Conservation (phyloP, 2,888 invertebrate species). For the Tetropium fuscum region DNA sequence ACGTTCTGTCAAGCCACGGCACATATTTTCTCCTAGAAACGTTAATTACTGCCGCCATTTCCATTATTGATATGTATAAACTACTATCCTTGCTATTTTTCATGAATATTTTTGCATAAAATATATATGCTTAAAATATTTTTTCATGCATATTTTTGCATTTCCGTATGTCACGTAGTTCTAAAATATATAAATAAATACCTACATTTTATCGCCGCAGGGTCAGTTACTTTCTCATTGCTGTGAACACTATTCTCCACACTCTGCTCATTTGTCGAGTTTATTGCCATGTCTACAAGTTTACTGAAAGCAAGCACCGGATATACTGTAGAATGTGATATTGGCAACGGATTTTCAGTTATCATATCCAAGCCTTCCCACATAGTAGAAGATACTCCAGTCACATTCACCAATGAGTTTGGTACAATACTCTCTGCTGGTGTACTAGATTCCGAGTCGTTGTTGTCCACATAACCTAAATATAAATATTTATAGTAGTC, state of each 20-base stretch:
- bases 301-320: slow-evolving; percentile 25
- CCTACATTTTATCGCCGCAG: slow-evolving; percentile 13
- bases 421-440: slow-evolving; percentile 13
- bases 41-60: too few relatives aligned
- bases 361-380: slow-evolving; percentile 56
- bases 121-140: too few relatives aligned
- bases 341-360: slow-evolving; percentile 39
- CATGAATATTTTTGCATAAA: too few relatives aligned
- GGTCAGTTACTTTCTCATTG: slow-evolving; percentile 26
- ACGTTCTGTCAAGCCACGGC: too few relatives aligned
- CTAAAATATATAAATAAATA: too few relatives aligned
- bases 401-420: slow-evolving; percentile 47
- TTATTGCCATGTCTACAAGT: slow-evolving; percentile 19
- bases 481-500: too few relatives aligned
- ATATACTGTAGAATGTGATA: slow-evolving; percentile 28
- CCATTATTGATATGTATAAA: too few relatives aligned
- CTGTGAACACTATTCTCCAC: slow-evolving; percentile 11
- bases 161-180: too few relatives aligned
- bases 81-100: too few relatives aligned
- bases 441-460: slow-evolving; percentile 4
- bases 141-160: too few relatives aligned
- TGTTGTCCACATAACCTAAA: slow-evolving; percentile 25
- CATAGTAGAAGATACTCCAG: slow-evolving; percentile 56
- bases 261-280: slow-evolving; percentile 11
- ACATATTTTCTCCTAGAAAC: too few relatives aligned